Evolutionary conservation across 2,888 invertebrate species (phyloP).

Genomic region (Troides oblongomaculatus): DNA sequence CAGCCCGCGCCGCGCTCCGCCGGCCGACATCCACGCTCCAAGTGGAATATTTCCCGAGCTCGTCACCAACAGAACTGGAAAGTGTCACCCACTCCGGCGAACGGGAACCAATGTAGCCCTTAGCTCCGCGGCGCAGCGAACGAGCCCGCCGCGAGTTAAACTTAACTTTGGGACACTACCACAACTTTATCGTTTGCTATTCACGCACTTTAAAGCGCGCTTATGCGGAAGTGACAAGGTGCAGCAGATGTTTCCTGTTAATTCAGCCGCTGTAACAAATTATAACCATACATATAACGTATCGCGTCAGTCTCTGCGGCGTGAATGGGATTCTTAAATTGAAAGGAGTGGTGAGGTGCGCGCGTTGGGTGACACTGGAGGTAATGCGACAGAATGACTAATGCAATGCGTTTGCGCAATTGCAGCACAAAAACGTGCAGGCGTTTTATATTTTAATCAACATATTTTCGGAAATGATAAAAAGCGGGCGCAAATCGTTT

Average conservation of each 20-base stretch:
- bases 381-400: not conserved
- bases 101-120: conserved; percentile 17
- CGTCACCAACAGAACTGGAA: conserved; percentile 59
- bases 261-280: conserved; percentile 42
- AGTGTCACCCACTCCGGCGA: not conserved
- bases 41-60: conserved; percentile 73
- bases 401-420: conserved; percentile 30
- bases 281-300: conserved; percentile 59
- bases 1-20: conserved; percentile 71
- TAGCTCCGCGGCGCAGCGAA: conserved; percentile 4
- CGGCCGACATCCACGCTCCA: conserved; percentile 69
- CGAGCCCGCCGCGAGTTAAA: conserved; percentile 1
- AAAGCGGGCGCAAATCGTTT: not conserved
- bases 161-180: not conserved
- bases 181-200: conserved; percentile 11
- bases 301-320: conserved; percentile 57
- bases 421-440: conserved; percentile 17
- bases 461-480: conserved; percentile 1
- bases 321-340: conserved; percentile 65
- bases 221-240: conserved; percentile 31
- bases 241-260: not conserved
- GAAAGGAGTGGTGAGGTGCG: conserved; percentile 38
- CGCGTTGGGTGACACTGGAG: too few species aligned
- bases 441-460: conserved; percentile 6
- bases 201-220: conserved; percentile 35